Evolutionary conservation across 1,140 invertebrate species (phyloP), one percentile per base, ranked within the genome.

Genomic region (Contarinia nasturtii): DNA sequence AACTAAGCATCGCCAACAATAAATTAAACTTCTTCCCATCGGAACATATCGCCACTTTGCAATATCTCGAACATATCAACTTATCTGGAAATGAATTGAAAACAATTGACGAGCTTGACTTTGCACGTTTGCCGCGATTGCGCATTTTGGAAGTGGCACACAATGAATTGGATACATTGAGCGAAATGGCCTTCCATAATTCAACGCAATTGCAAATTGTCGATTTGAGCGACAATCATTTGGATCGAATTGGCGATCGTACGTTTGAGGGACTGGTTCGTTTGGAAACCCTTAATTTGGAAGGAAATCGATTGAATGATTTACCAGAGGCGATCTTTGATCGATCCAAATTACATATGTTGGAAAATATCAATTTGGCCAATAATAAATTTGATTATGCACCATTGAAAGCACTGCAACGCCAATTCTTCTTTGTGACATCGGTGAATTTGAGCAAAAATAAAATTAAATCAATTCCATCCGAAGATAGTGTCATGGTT

Each of bases 101-200:
- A 58, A 76, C 72, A 15, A 68, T 93, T 7, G 80, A 83, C 48
- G 85, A 89, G 57, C 72, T 85, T 51, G 81, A 86, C 54, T 92
- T 91, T 63, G 79, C 86, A 0, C 75, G 85, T 41, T 66, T 90
- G 21, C 78, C 79, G 3, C 69, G 77, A 46, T 63, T 92, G 2
- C 69, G 77, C 47, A 66, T 68, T 2, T 59, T 93, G 20, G 65
- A 80, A 50, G 59, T 92, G 11, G 72, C 77, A 0, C 58, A 76
- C 48, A 92, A 92, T 57, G 65, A 76, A 51, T 72, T 93, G 50
- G 82, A 86, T 55, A 72, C 74, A 47, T 74, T 93, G 11, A 81
- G 79, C 51, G 85, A 88, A 66, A 78, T 84, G 66, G 81, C 86
- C 1, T 92, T 92, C 60, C 80, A 88, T 53, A 92, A 92, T 58